These are phyloP conservation scores for Arctocebus calabarensis DNA, from an alignment of 2,797 vertebrate species.

Conservation along the genomic window DNA sequence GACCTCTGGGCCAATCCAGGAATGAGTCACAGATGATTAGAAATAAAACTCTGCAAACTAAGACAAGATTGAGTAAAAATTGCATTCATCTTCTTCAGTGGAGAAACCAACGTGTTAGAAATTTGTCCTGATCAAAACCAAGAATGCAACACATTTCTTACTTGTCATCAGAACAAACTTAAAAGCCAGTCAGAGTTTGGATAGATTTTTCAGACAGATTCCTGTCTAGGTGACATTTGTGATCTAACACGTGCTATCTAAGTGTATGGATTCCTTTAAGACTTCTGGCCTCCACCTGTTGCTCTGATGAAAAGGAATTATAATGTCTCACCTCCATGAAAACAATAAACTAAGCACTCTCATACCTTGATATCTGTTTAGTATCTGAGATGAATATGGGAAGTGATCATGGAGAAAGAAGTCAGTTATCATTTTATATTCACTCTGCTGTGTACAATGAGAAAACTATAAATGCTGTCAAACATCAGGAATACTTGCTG, in stretches of 20 bases:
- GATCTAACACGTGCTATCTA: neutral
- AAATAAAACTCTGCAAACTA: conserved; percentile 59
- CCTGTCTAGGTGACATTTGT: neutral
- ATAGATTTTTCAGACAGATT: conserved; percentile 1
- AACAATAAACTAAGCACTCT: neutral
- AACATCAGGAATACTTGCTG: neutral
- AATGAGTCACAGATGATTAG: conserved; percentile 47
- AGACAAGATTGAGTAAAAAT: neutral
- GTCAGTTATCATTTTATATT: neutral
- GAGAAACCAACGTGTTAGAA: conserved; percentile 11
- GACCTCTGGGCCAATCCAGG: conserved; percentile 5
- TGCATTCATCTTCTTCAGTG: conserved; percentile 15
- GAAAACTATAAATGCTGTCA: neutral
- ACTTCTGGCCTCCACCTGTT: neutral
- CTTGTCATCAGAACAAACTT: neutral
- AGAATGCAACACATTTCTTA: neutral
- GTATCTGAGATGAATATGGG: neutral
- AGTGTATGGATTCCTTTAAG: neutral
- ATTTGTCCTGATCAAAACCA: neutral
- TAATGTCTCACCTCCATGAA: neutral
- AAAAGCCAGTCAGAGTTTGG: neutral
- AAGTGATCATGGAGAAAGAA: neutral
- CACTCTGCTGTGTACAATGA: neutral
- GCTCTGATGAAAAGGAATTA: neutral
- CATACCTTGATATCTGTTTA: neutral